Evolutionary conservation across 2,888 invertebrate species (phyloP).

Genomic region (Octonoba sinensis): DNA sequence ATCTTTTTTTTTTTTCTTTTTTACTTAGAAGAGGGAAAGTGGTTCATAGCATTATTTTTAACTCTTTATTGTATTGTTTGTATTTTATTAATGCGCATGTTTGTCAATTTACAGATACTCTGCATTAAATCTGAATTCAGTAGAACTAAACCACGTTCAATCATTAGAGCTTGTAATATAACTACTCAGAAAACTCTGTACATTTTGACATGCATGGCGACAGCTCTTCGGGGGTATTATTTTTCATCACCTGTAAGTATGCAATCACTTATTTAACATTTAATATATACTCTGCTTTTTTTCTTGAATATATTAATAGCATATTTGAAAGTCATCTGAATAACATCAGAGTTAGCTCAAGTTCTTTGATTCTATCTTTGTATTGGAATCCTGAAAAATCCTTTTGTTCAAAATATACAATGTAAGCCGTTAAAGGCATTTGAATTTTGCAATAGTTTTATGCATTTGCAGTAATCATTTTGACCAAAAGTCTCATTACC

Average conservation of each 20-base stretch:
- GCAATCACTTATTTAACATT: background rate
- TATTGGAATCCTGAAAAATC: too few species aligned
- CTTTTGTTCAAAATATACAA: too few species aligned
- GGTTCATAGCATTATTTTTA: background rate
- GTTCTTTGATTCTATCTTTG: too few species aligned
- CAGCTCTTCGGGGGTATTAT: constrained; percentile 87
- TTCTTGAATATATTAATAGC: too few species aligned
- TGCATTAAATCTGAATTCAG: constrained; percentile 72
- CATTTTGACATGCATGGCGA: constrained; percentile 87
- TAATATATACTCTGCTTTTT: too few species aligned
- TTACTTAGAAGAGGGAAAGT: too few species aligned
- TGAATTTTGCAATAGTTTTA: too few species aligned
- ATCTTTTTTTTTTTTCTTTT: background rate
- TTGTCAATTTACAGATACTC: constrained; percentile 64
- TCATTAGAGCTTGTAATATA: constrained; percentile 85
- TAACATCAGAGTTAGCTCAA: too few species aligned
- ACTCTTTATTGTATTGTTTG: background rate
- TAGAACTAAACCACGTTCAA: constrained; percentile 84
- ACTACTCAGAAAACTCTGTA: constrained; percentile 92
- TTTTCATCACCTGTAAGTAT: constrained; percentile 87
- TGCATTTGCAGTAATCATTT: too few species aligned
- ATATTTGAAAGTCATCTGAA: too few species aligned
- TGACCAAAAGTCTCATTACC: too few species aligned
- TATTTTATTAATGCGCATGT: background rate
- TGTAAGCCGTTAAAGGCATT: too few species aligned